Evolutionary conservation across 1,140 invertebrate species (phyloP), one percentile per base, ranked within the genome.

Genomic region (Drosophila rufa): DNA sequence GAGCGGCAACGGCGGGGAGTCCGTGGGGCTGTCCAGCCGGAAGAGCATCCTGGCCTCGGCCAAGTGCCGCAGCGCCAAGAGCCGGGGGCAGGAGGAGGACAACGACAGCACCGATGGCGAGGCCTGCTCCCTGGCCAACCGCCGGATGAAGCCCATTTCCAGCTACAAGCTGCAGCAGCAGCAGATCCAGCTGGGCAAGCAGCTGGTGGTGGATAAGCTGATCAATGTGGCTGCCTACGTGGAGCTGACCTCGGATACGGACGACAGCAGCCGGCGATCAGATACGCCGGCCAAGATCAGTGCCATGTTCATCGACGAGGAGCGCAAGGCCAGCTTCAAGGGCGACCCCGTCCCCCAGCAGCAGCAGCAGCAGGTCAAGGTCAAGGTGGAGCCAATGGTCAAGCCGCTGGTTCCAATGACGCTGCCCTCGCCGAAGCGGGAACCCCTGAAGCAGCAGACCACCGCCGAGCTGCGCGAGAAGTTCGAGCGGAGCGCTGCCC

Each of bases 31-130:
- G 15, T 96, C 96, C 4, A 97, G 97, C 92, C 94, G 97, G 19
- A 96, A 97, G 91, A 98, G 97, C 92, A 97, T 98, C 57, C 93
- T 98, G 30, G 96, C 96, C n/a, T 97, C 96, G 48, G 96, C 97
- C 3, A 96, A 96, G 93, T 97, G 96, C 90, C 95, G 97, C 82
- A 97, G 96, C 91, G 97, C 96, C 40, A 89, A 89, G 68, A 90
- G 85, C 50, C 84, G 80, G 2, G 83, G 80, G 0, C 84, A 89
- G 73, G 83, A 89, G 50, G 75, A 78, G 42, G 85, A 93, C 53
- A 92, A 93, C 50, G 92, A 93, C 53, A 93, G 92, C 73, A 93
- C 92, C 38, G 92, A 93, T 50, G 92, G 92, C 12, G 92, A 93
- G 40, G 91, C 91, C 14, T 80, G 85, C 17, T 79, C 87, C 4